Conservation (phyloP, 2,797 vertebrate species). For the Lepilemur septentrionalis region DNA sequence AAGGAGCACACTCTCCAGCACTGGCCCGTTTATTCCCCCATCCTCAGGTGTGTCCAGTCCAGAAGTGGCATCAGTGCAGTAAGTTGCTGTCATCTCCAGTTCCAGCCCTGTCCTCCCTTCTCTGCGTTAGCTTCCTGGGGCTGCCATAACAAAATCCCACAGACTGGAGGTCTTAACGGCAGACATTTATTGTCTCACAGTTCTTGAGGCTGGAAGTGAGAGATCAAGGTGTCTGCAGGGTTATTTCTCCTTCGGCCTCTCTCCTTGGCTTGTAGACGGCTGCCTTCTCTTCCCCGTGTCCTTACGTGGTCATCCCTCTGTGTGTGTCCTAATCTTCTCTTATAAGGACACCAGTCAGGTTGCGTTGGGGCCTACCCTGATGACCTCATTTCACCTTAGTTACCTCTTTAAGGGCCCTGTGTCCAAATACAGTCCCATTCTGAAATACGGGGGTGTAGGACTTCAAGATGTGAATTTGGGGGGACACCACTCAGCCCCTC, state of each 20-base stretch:
- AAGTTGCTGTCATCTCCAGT: neutral
- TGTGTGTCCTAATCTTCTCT: neutral
- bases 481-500: neutral
- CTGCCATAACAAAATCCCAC: neutral
- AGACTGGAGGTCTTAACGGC: neutral
- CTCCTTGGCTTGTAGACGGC: too few relatives aligned
- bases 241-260: neutral
- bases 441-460: neutral
- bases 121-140: neutral
- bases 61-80: neutral
- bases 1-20: neutral
- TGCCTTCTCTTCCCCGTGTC: neutral
- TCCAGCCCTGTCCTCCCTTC: neutral
- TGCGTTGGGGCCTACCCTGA: too few relatives aligned
- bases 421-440: neutral
- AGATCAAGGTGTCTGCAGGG: accelerated
- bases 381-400: neutral
- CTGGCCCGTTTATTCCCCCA: neutral
- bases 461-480: neutral
- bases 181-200: neutral
- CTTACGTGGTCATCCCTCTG: neutral
- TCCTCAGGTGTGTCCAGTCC: neutral
- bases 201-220: neutral
- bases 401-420: neutral
- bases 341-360: neutral